Evolutionary conservation across 2,888 invertebrate species (phyloP), one percentile per base, ranked within the genome.

Genomic region (Falcaria lacertinaria): DNA sequence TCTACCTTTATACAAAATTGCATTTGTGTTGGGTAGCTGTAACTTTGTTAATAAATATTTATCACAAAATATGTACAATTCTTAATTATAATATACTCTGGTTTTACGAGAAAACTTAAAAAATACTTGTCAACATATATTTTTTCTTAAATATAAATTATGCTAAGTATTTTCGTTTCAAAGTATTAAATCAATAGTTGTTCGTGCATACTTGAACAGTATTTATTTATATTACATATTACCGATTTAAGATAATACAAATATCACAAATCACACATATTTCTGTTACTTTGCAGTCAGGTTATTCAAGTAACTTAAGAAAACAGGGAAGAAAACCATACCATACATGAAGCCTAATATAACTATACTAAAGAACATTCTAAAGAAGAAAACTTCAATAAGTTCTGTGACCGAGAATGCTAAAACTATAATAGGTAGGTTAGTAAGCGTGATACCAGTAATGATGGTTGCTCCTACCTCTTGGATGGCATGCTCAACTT

Each of bases 351-450:
- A 97, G 3, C 98, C 98, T 65, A 98, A 93, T 11, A 98, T 64
- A 1, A 99, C 98, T 59, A 98, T 96, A 42, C 96, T 95, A 50
- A 98, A 90, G 74, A 98, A 97, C 97, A 99, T 98, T 70, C 98
- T 93, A 79, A 98, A 98, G 87, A 98, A 99, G 74, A 96, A 98
- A 42, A 96, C 90, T 82, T 96, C 93, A 69, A 98, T 98, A n/a
- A 97, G 93, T 85, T 96, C 94, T 1, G 98, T 97, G 66, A 97
- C 96, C 1, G 98, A 96, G 79, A 98, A 98, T 0, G 94, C 97
- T 50, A 99, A 82, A 6, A 98, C 95, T 14, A 95, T 80, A 45
- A 98, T 97, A 33, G 95, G 95, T 58, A 98, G 94, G 80, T 99
- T 98, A 0, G 98, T 98, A 16, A 98, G 83, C 0, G 98, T 98